A percentile compares a stretch with the other conserved stretches of the same genome.
These are phyloP conservation scores for Sarcophaga rosellei DNA, from an alignment of 2,888 invertebrate genomes.

Conservation along the genomic window DNA sequence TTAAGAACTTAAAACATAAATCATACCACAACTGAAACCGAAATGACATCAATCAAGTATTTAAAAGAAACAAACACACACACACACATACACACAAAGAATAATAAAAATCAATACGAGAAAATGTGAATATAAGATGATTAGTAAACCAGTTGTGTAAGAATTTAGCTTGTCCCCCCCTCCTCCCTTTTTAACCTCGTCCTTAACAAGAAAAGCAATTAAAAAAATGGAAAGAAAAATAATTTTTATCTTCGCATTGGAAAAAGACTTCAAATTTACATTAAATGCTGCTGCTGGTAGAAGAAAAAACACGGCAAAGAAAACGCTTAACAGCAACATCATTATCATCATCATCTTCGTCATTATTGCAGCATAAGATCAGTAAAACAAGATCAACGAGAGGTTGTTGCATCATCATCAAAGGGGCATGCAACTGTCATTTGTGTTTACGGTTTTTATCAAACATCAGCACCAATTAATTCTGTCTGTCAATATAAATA, in stretches of 20 bases:
- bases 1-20: conserved; percentile 51
- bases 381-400: no score
- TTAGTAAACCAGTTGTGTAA: conserved; percentile 53
- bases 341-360: conserved; percentile 31
- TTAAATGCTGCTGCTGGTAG: background rate
- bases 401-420: conserved; percentile 42
- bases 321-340: background rate
- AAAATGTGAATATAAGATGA: background rate
- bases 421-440: conserved; percentile 67
- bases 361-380: conserved; percentile 7
- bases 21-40: conserved; percentile 40
- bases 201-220: conserved; percentile 30
- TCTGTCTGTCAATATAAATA: conserved; percentile 57
- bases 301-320: background rate
- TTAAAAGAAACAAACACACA: conserved; percentile 19
- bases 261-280: conserved; percentile 25
- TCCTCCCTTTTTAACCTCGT: background rate
- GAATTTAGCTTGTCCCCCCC: conserved; percentile 35
- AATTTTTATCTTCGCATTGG: conserved; percentile 23
- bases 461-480: conserved; percentile 67
- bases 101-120: conserved; percentile 6
- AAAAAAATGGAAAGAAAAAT: conserved; percentile 33
- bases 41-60: conserved; percentile 61
- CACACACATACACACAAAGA: conserved; percentile 5
- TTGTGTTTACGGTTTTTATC: conserved; percentile 65